A percentile compares a stretch with the other conserved stretches of the same genome.
These are phyloP conservation scores for Zoanthus sansibaricus DNA, from an alignment of 92 coral and sea anemone species.

Conservation along the genomic window DNA sequence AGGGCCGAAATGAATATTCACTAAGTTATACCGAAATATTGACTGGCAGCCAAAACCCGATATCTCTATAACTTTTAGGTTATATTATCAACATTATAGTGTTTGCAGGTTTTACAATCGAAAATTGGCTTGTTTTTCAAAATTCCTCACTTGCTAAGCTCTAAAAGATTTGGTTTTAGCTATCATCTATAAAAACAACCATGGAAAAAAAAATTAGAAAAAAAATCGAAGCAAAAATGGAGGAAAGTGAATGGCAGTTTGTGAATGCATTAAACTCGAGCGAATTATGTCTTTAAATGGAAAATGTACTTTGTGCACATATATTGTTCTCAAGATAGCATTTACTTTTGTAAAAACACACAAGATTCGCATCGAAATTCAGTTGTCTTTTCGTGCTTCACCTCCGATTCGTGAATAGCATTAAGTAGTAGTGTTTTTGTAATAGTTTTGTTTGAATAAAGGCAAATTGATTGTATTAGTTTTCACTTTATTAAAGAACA, in stretches of 20 bases:
- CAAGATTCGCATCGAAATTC: background rate
- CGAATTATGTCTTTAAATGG: too few relatives aligned
- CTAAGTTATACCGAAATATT: background rate
- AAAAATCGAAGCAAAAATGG: too few relatives aligned
- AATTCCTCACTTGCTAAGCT: too few relatives aligned
- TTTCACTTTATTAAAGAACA: background rate
- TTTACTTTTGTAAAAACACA: background rate
- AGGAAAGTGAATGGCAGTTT: too few relatives aligned
- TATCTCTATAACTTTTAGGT: background rate
- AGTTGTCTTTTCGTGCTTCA: background rate
- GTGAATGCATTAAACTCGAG: too few relatives aligned
- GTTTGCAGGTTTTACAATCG: background rate
- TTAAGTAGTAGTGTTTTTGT: background rate
- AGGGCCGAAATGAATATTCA: constrained; percentile 8
- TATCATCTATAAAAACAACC: too few relatives aligned
- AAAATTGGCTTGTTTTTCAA: background rate
- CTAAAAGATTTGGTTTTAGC: too few relatives aligned
- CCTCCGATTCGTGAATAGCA: too few relatives aligned
- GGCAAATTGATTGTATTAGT: background rate
- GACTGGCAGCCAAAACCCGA: background rate
- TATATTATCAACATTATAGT: background rate
- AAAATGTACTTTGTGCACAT: too few relatives aligned
- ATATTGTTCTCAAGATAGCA: background rate
- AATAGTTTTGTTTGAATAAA: background rate
- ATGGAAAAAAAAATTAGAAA: too few relatives aligned